Evolutionary conservation across 2,797 vertebrate genomes (phyloP), one percentile per base, ranked within the genome.

Genomic region (Trematomus bernacchii): DNA sequence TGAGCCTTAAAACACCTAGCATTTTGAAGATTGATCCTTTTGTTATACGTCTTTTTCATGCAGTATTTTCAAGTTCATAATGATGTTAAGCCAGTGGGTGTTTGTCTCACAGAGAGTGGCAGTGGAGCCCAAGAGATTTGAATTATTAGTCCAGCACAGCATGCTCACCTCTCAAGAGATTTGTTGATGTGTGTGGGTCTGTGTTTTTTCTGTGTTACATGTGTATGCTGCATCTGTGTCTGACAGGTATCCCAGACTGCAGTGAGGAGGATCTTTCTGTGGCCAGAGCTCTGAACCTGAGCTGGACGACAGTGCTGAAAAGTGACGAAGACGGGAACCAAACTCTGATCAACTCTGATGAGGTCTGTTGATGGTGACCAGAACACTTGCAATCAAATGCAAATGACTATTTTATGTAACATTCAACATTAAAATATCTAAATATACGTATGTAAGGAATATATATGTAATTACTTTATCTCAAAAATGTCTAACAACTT

Each of bases 241-340:
- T 83, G 40, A 60, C 78, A 99, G 98, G 97, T 82, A 95, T 97
- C 76, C 98, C 98, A 44, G 96, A 96, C 84, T 94, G 92, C 40
- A 95, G 90, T 76, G 80, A 90, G 52, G 96, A 97, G 80, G 96
- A 98, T 80, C 80, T 92, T 44, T 60, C 84, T 40, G 79, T 97
- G 65, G 97, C 97, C 60, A 91, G 65, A 64, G 89, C 89, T 61
- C 85, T 99, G 60, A 94, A 95, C 62, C 88, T 99, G 73, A 65
- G 80, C 42, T 98, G 96, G 93, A 85, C 72, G 19, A 86, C 93
- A 4, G 97, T 99, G 21, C 92, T 96, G 69, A 92, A 96, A 87
- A 92, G 33, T 0, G 69, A 84, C 8, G 86, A 94, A 10, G 91
- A 96, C 19, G 97, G 95, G 62, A 92, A 93, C 7, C 94, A 97